Base-by-base conservation (phyloP, 2,888 invertebrate genomes). In the Fabriciana adippe region DNA sequence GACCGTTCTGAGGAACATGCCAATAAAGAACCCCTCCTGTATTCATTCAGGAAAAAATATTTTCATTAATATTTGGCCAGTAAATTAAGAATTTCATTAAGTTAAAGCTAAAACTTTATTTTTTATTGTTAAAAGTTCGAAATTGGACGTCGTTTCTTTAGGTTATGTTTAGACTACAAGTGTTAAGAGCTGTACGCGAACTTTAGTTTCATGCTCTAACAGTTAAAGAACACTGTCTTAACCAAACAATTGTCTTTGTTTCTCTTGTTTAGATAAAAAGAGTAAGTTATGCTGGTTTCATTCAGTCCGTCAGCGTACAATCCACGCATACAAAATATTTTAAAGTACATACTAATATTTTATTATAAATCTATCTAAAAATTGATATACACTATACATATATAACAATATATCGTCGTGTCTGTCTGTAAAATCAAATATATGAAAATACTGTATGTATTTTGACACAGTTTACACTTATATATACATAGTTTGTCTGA, bases 11-110 rank as follows among this genome's bases (percentile, higher is more conserved):
- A 16, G 8, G 16, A 56, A 45, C 16, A 45, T 56, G 18, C 57
- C 14, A 57, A 47, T 21, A 15, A 57, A 57, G 47, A 57, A 15
- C 15, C 11, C 57, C 11, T 11, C 57, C 11, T 11, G 21, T 21
- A 57, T 57, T 57, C 15, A 47, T 47, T 47, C 11, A 47, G 21
- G 45, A 45, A 57, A 41, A 21, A 21, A 1, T 21, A 57, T 47
- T 45, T 3, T 15, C 14, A 13, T 41, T 21, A 15, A 57, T 57
- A 57, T 31, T 54, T 54, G 1, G 54, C n/a, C 54, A 13, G 55
- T 16, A 41, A 57, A 47, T 57, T 57, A 47, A 26, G 57, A 47
- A 47, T 57, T 57, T 47, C 57, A 47, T 57, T 45, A 47, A 57
- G 47, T 57, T 57, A 57, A 57, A 41, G 35, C 35, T 57, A 21